These are phyloP conservation scores for Gobiocypris rarus DNA, from an alignment of 2,113 vertebrate species.

Conservation along the genomic window DNA sequence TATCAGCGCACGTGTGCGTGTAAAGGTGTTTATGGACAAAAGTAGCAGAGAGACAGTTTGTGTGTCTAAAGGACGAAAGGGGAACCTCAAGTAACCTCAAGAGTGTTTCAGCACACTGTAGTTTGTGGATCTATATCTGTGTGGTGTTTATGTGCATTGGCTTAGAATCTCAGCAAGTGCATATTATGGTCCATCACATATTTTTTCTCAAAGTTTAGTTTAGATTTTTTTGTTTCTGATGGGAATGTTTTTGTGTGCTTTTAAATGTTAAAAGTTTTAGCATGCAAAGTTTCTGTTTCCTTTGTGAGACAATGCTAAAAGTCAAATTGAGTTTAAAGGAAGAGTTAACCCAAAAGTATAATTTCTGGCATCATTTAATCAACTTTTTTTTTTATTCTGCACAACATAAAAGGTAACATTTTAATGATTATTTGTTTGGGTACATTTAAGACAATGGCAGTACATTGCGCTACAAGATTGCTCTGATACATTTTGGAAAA, in stretches of 20 bases:
- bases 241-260: neutral
- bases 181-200: neutral
- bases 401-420: neutral
- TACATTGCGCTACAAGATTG: neutral
- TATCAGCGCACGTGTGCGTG: conserved; percentile 55
- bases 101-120: neutral
- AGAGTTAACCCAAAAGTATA: neutral
- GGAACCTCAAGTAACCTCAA: neutral
- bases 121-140: conserved; percentile 8
- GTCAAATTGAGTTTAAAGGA: neutral
- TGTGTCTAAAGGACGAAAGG: neutral
- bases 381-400: neutral
- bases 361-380: neutral
- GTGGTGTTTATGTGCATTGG: neutral
- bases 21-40: conserved; percentile 33
- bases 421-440: neutral
- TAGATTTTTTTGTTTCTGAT: neutral
- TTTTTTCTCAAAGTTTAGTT: neutral
- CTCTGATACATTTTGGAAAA: neutral
- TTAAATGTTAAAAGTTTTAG: too few species aligned
- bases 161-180: conserved; percentile 9
- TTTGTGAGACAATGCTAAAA: neutral
- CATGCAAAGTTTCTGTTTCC: neutral
- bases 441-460: neutral
- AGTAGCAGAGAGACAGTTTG: neutral